Percentiles rank a stretch among this genome's conserved stretches.
phyloP scores from a whole-genome alignment of 1,140 invertebrate genomes.

The Trichomalopsis sarcophagae region DNA sequence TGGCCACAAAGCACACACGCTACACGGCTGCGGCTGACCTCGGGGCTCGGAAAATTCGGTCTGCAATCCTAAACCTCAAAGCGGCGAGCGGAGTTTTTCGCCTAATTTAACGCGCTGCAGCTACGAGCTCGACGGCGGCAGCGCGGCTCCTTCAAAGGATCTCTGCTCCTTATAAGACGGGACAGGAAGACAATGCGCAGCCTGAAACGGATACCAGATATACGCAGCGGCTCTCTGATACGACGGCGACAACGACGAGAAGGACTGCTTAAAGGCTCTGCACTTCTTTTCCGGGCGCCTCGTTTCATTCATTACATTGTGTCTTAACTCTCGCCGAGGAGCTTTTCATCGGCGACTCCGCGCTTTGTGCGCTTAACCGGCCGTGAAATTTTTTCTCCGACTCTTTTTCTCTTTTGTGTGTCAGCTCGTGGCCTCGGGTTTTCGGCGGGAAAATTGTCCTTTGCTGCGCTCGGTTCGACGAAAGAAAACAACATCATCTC shows the following conservation, averaged over 20 bases:
- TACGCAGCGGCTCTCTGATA: constrained; percentile 58
- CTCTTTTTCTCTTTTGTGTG: constrained; percentile 27
- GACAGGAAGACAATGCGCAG: constrained; percentile 64
- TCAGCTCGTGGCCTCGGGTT: background rate
- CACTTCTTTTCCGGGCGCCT: constrained; percentile 59
- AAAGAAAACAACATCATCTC: background rate
- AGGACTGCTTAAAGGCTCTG: constrained; percentile 22
- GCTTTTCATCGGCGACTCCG: constrained; percentile 45
- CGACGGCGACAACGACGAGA: constrained; percentile 51
- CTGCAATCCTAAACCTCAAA: constrained; percentile 51
- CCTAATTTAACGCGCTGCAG: constrained; percentile 70
- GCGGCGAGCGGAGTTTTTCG: constrained; percentile 63
- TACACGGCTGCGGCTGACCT: constrained; percentile 55
- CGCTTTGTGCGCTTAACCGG: constrained; percentile 29
- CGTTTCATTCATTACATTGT: constrained; percentile 57
- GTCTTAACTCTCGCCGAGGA: constrained; percentile 42
- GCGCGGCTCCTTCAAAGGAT: constrained; percentile 65
- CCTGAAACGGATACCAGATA: constrained; percentile 63
- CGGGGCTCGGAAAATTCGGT: constrained; percentile 56
- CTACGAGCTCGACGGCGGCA: constrained; percentile 44
- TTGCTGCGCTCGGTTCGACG: background rate
- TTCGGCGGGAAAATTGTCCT: constrained; percentile 17
- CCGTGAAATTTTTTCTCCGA: constrained; percentile 32
- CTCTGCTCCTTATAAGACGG: constrained; percentile 50
- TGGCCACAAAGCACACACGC: constrained; percentile 55